Evolutionary conservation across 2,888 invertebrate genomes (phyloP), one percentile per base, ranked within the genome.

Genomic region (Sturmia bella): DNA sequence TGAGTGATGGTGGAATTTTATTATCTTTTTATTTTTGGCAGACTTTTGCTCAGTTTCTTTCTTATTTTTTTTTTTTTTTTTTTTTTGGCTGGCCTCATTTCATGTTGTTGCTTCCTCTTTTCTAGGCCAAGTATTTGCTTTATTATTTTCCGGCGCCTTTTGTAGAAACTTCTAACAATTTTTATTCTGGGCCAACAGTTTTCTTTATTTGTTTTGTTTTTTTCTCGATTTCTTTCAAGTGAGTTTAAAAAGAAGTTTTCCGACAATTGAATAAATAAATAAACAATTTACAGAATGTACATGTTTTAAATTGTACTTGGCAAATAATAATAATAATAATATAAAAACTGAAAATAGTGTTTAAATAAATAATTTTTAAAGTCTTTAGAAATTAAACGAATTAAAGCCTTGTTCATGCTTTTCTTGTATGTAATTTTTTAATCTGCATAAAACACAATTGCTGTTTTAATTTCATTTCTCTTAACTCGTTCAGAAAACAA

Each of bases 41-140:
- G 32, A 12, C 19, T 45, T 2, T 11, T 59, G 52, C 41, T 43
- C 5, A n/a, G 41, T 41, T 50, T 9, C 39, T 39, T 11, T 1
- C 13, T 63, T 32, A n/a, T n/a, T 13, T 45, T 50, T 56, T 0
- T 13, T 15, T 17, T 11, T 13, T 50, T 11, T 72, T 11, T 63
- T 39, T 61, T 54, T 39, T 77, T 63, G 63, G 61, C 69, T 54
- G 41, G n/a, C 41, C 43, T 63, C 32, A 63, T 73, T 73, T 43
- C 27, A 27, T 27, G 48, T 48, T 74, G 64, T 64, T 50, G 66
- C 50, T 66, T 19, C n/a, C 6, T 24, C 11, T 63, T 70, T 78
- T 78, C 50, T 77, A 32, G 56, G 64, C 63, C 77, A 77, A 37
- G 32, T 70, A 59, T 78, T 70, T 52, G 9, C 37, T 70, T 70